These are phyloP conservation scores for Kryptopterus vitreolus DNA, from an alignment of 2,797 vertebrate genomes.

Conservation along the genomic window DNA sequence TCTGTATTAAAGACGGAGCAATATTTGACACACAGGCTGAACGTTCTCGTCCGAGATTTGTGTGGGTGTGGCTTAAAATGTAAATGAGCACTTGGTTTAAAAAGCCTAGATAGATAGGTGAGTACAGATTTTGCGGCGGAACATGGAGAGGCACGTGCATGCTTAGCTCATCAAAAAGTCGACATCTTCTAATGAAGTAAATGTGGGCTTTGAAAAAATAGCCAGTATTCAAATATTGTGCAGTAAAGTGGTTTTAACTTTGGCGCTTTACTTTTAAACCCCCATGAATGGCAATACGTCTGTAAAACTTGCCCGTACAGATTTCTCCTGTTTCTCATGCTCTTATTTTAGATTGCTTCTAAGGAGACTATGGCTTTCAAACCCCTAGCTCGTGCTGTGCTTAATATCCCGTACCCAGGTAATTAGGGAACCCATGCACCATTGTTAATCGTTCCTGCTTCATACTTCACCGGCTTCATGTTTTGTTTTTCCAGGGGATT, in stretches of 20 bases:
- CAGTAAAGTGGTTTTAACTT: not conserved
- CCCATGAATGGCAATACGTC: not conserved
- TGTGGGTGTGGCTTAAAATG: not conserved
- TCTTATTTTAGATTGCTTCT: slow-evolving; percentile 20
- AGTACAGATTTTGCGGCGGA: not conserved
- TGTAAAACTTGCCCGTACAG: too few species aligned
- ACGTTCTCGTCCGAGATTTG: not conserved
- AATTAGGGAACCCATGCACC: not conserved
- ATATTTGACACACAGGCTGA: not conserved
- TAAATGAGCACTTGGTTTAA: not conserved
- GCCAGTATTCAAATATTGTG: not conserved
- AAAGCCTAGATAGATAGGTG: not conserved
- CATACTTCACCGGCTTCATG: not conserved
- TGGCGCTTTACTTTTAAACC: not conserved
- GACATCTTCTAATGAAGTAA: not conserved
- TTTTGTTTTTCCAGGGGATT: slow-evolving; percentile 6
- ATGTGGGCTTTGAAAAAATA: not conserved
- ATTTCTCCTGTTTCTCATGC: not conserved
- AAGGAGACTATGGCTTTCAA: slow-evolving; percentile 21
- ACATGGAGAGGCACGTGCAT: not conserved
- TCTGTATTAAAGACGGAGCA: not conserved
- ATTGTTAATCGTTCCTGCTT: not conserved
- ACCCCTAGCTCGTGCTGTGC: slow-evolving; percentile 15
- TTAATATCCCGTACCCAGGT: slow-evolving; percentile 17
- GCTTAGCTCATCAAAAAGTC: not conserved